These are phyloP conservation scores for Ericerus pela DNA, from an alignment of 1,140 invertebrate genomes.

Conservation along the genomic window DNA sequence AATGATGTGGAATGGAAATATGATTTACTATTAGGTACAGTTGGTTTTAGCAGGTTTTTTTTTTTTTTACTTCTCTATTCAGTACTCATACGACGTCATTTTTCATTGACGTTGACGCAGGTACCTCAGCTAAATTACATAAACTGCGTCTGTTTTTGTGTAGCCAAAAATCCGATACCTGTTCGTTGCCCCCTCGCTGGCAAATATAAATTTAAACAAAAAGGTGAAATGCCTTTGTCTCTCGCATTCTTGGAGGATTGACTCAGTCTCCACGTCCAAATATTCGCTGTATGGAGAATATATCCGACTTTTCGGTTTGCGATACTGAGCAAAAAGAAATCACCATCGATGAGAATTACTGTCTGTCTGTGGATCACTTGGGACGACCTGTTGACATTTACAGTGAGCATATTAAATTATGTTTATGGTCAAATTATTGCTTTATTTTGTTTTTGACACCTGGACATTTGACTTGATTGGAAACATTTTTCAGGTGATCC, in stretches of 20 bases:
- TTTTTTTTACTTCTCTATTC: slow-evolving; percentile 15
- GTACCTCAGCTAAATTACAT: neutral
- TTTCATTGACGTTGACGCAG: neutral
- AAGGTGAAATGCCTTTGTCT: slow-evolving; percentile 77
- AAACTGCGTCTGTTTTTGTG: slow-evolving; percentile 23
- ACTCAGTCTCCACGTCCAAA: slow-evolving; percentile 83
- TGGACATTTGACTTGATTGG: neutral
- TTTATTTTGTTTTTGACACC: neutral
- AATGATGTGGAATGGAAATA: slow-evolving; percentile 76
- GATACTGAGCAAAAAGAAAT: slow-evolving; percentile 87
- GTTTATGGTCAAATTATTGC: slow-evolving; percentile 22
- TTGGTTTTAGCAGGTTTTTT: slow-evolving; percentile 14
- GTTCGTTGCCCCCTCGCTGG: slow-evolving; percentile 90
- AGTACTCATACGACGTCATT: slow-evolving; percentile 40
- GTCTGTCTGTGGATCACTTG: slow-evolving; percentile 85
- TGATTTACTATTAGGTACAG: slow-evolving; percentile 57
- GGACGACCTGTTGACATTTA: slow-evolving; percentile 87
- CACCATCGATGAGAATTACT: slow-evolving; percentile 85
- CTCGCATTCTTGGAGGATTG: slow-evolving; percentile 83
- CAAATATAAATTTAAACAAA: slow-evolving; percentile 85
- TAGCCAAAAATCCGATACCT: slow-evolving; percentile 78
- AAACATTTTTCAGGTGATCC: slow-evolving; percentile 61
- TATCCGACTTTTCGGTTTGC: slow-evolving; percentile 87
- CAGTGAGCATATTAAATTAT: too few species aligned
- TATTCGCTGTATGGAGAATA: slow-evolving; percentile 81